A percentile compares a stretch with the other conserved stretches of the same genome.
phyloP scores from a whole-genome alignment of 1,140 invertebrate genomes.

The Microplitis mediator region DNA sequence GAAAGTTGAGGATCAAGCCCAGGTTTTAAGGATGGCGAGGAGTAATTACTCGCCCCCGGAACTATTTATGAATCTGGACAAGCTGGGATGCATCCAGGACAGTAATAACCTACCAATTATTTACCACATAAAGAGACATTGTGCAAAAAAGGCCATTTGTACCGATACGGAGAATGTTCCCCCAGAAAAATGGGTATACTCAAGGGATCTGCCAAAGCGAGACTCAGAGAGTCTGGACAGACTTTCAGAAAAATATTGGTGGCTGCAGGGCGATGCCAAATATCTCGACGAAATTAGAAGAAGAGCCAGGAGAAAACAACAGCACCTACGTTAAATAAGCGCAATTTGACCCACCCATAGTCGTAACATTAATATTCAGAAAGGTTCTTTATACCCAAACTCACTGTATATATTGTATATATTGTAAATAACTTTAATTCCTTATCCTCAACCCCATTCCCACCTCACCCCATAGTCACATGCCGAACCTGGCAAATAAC shows the following conservation, averaged over 20 bases:
- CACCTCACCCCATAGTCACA: no score
- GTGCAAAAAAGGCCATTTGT: background rate
- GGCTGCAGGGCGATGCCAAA: constrained; percentile 1
- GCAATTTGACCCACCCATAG: no score
- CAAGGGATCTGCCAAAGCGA: background rate
- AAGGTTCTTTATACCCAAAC: no score
- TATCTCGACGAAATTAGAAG: constrained; percentile 9
- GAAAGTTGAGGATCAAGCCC: no score
- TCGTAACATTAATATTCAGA: no score
- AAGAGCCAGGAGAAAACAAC: constrained; percentile 4
- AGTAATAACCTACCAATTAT: constrained; percentile 4
- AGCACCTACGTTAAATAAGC: no score
- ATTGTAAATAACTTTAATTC: no score
- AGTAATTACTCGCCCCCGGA: constrained; percentile 8
- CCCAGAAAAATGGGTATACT: constrained; percentile 1
- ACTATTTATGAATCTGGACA: constrained; percentile 2
- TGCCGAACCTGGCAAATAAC: no score
- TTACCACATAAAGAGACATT: constrained; percentile 7
- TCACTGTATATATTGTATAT: no score
- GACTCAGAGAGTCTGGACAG: background rate
- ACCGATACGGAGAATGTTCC: background rate
- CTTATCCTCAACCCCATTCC: no score
- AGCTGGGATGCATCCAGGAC: constrained; percentile 8
- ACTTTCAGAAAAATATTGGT: background rate
- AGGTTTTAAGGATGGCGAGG: background rate